Evolutionary conservation across 2,113 vertebrate genomes (phyloP), one percentile per base, ranked within the genome.

Genomic region (Scartelaos histophorus): DNA sequence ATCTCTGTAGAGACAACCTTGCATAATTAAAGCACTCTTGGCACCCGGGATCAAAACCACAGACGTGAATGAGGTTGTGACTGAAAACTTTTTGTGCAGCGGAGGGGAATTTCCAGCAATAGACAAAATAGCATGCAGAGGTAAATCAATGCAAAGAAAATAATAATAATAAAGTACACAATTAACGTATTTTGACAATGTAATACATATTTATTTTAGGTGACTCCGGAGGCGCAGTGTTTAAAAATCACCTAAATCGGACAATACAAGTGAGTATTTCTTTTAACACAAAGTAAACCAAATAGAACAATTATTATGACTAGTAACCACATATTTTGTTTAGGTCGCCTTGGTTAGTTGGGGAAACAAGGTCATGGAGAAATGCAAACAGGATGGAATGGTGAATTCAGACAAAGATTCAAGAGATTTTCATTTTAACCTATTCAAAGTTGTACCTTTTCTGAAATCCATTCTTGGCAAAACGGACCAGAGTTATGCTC

Each of bases 31-130:
- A 19, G 89, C 91, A 49, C 13, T 85, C 15, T 0, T 6, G 0
- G 84, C 82, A 17, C 0, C 10, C 0, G 84, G 80, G 3, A 84
- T 93, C 1, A 70, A 13, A 0, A 51, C 66, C 0, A 3, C 1
- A 0, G 19, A 91, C 2, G 69, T 74, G 17, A 70, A 34, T 7
- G 69, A 66, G 0, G 69, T 77, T 5, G 90, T 94, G 80, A 92
- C 90, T 10, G 81, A 90, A 0, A 91, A 91, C 81, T 94, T 94
- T 74, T 62, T 94, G 46, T 94, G 93, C 69, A 92, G 90, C 0
- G 92, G 93, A 4, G 93, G 93, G 29, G 38, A 0, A 0, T 0
- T 0, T 0, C 82, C 29, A 0, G 3, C 0, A 0, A 76, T 58
- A 73, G 88, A 93, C 81, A 16, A 92, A 34, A 75, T 93, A 60